Percentiles rank a stretch among this genome's conserved stretches.
Conservation (phyloP, 53 echinoderm and acorn worm species). For the Arbacia lixula region DNA sequence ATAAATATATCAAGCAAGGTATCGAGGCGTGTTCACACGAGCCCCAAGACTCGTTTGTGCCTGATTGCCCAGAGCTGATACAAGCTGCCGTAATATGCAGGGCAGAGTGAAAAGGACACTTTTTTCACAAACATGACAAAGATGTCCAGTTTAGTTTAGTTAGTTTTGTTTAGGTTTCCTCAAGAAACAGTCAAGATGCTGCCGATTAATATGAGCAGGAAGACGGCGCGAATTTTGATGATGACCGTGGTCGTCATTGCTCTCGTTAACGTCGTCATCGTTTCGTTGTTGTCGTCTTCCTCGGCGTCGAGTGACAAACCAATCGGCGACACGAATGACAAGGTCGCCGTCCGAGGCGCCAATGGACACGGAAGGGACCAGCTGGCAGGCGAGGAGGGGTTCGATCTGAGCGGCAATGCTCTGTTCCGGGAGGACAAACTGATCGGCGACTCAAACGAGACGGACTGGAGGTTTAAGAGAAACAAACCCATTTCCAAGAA, state of each 20-base stretch:
- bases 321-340: too few relatives aligned
- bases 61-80: too few relatives aligned
- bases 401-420: not conserved
- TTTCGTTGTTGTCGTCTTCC: not conserved
- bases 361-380: not conserved
- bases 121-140: too few relatives aligned
- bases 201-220: not conserved
- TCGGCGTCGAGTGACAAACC: not conserved
- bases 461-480: not conserved
- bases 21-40: too few relatives aligned
- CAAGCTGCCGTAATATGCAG: too few relatives aligned
- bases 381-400: not conserved
- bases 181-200: too few relatives aligned
- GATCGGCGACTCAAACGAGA: not conserved
- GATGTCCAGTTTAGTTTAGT: too few relatives aligned
- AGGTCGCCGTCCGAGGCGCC: not conserved
- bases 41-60: too few relatives aligned
- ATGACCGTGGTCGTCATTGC: not conserved
- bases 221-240: not conserved
- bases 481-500: not conserved
- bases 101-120: too few relatives aligned
- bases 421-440: not conserved
- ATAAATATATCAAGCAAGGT: too few relatives aligned
- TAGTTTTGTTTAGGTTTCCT: too few relatives aligned
- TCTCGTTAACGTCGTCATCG: constrained; percentile 8